A percentile compares a stretch with the other conserved stretches of the same genome.
These are phyloP conservation scores for Struthio camelus DNA, from an alignment of 2,113 vertebrate species.

Conservation along the genomic window DNA sequence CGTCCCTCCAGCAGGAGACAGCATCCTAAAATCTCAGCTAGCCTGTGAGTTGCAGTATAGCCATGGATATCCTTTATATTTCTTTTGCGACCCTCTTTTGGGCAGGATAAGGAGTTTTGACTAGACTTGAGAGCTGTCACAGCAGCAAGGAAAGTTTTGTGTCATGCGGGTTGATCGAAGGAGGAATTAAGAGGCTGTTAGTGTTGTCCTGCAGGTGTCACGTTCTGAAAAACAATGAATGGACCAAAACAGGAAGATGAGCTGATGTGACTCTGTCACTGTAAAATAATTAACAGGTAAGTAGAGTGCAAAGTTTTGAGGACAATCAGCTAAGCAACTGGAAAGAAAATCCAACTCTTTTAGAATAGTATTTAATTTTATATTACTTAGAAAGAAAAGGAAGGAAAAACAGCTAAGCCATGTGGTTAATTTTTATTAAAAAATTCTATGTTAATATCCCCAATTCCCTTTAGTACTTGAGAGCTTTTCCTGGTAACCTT, in stretches of 20 bases:
- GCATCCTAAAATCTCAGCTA: too few species aligned
- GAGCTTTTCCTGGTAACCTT: not conserved
- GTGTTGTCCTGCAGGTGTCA: not conserved
- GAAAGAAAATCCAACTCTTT: not conserved
- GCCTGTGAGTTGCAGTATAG: not conserved
- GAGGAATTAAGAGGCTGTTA: not conserved
- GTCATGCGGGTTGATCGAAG: not conserved
- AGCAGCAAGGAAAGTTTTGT: not conserved
- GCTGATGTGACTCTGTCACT: not conserved
- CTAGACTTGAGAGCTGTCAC: not conserved
- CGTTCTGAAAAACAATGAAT: not conserved
- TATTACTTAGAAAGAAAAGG: conserved; percentile 27
- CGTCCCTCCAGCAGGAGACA: too few species aligned
- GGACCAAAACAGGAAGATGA: not conserved
- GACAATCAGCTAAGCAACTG: conserved; percentile 24
- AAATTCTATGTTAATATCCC: conserved; percentile 13
- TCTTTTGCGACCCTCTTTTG: not conserved
- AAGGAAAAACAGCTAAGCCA: conserved; percentile 35
- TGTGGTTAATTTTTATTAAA: conserved; percentile 39
- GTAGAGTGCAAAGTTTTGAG: conserved; percentile 32
- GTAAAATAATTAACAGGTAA: conserved; percentile 30
- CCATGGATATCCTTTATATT: not conserved
- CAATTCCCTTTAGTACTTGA: conserved; percentile 12
- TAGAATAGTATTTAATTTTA: conserved; percentile 36
- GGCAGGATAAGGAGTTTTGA: not conserved